phyloP scores from a whole-genome alignment of 2,797 vertebrate genomes.

The Hozukius guyotensis region DNA sequence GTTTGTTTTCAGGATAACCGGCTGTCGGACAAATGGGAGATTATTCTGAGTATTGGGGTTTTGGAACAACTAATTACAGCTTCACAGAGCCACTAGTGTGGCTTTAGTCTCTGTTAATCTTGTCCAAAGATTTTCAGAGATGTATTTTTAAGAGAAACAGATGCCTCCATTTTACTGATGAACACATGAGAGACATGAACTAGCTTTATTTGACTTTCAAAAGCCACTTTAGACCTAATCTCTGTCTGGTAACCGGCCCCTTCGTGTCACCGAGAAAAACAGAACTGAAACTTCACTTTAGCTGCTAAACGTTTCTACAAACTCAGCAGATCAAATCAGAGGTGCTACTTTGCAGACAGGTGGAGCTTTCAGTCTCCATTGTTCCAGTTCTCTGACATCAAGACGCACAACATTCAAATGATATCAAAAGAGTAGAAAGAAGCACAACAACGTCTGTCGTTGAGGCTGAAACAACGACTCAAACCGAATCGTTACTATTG shows the following conservation, averaged over 20 bases:
- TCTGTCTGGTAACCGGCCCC: background rate
- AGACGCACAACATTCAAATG: background rate
- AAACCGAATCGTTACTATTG: background rate
- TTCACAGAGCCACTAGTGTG: too few relatives aligned
- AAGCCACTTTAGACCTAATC: background rate
- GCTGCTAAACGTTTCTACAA: background rate
- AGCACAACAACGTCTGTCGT: background rate
- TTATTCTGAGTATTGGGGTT: too few relatives aligned
- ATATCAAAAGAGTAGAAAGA: background rate
- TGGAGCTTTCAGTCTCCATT: background rate
- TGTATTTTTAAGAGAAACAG: background rate
- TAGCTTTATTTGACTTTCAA: background rate
- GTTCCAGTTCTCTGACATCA: background rate
- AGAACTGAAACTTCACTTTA: constrained; percentile 23
- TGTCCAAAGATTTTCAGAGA: background rate
- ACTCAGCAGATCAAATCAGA: background rate
- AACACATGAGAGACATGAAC: background rate
- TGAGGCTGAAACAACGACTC: background rate
- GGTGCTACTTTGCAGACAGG: background rate
- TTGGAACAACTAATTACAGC: too few relatives aligned
- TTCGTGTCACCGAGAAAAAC: background rate
- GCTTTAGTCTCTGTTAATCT: too few relatives aligned
- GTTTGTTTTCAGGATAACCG: too few relatives aligned
- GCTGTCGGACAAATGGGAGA: accelerated
- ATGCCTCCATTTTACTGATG: background rate